Percentiles rank a stretch among this genome's conserved stretches.
These are phyloP conservation scores for Deilephila elpenor DNA, from an alignment of 2,888 invertebrate species.

Conservation along the genomic window DNA sequence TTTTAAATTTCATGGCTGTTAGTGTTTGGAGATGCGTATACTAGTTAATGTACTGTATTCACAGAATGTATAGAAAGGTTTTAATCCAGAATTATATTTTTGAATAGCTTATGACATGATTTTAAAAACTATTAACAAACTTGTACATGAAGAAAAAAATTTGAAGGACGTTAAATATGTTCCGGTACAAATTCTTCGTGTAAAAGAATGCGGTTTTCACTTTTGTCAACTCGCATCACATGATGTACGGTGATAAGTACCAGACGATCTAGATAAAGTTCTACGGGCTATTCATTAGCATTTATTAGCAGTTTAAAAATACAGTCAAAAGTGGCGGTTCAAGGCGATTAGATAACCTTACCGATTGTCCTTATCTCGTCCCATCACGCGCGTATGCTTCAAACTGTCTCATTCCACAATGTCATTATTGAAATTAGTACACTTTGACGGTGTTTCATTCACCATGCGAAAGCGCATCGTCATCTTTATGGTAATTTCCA, in stretches of 20 bases:
- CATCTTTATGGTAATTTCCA: constrained; percentile 31
- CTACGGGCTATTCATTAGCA: constrained; percentile 65
- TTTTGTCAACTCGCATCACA: neutral
- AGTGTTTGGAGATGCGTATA: neutral
- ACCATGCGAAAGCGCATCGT: constrained; percentile 32
- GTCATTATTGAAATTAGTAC: constrained; percentile 61
- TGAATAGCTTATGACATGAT: neutral
- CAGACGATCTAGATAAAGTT: constrained; percentile 57
- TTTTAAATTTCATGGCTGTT: neutral
- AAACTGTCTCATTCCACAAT: constrained; percentile 55
- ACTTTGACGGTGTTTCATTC: constrained; percentile 33
- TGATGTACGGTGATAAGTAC: constrained; percentile 46
- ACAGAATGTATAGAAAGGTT: neutral
- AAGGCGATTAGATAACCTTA: constrained; percentile 78
- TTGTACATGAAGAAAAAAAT: neutral
- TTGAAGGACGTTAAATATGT: neutral
- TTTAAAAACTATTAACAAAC: neutral
- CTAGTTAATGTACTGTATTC: neutral
- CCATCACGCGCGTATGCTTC: constrained; percentile 65
- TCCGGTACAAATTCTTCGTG: neutral
- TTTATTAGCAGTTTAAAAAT: constrained; percentile 65
- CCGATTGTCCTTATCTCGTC: constrained; percentile 70
- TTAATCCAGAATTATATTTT: neutral
- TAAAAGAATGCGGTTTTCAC: neutral
- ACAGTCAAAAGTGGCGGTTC: constrained; percentile 71